Evolutionary conservation across 2,888 invertebrate genomes (phyloP).

Genomic region (Thecocarcelia acutangulata): DNA sequence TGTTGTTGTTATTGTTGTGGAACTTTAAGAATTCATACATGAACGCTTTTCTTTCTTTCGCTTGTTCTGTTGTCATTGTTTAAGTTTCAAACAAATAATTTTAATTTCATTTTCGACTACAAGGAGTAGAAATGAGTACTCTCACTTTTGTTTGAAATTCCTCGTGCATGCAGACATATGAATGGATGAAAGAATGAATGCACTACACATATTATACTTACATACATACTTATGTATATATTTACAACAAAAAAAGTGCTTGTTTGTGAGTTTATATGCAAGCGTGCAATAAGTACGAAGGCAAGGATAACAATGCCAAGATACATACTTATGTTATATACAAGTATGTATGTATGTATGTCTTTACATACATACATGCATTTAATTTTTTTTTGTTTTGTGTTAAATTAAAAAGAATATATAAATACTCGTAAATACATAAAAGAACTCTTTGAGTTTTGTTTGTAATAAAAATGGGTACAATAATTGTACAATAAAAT

Average conservation of each 20-base stretch:
- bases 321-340: background rate
- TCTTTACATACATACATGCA: too few relatives aligned
- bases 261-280: background rate
- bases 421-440: too few relatives aligned
- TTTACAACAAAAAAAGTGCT: background rate
- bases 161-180: conserved; percentile 6
- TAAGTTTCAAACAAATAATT: conserved; percentile 55
- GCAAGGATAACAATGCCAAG: conserved; percentile 43
- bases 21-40: conserved; percentile 42
- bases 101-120: conserved; percentile 61
- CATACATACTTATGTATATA: background rate
- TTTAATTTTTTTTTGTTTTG: too few relatives aligned
- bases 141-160: conserved; percentile 26
- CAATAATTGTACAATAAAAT: too few relatives aligned
- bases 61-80: conserved; percentile 32
- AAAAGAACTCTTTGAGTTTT: too few relatives aligned
- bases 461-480: too few relatives aligned
- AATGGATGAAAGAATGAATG: background rate
- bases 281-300: too few relatives aligned
- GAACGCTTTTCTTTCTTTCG: conserved; percentile 33
- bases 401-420: too few relatives aligned
- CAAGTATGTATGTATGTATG: conserved; percentile 1
- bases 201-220: background rate
- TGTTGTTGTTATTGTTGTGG: conserved; percentile 23
- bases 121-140: conserved; percentile 26